Percentiles rank a stretch among this genome's conserved stretches.
These are phyloP conservation scores for Drosophila willistoni DNA, from an alignment of 1,140 invertebrate species.

Conservation along the genomic window DNA sequence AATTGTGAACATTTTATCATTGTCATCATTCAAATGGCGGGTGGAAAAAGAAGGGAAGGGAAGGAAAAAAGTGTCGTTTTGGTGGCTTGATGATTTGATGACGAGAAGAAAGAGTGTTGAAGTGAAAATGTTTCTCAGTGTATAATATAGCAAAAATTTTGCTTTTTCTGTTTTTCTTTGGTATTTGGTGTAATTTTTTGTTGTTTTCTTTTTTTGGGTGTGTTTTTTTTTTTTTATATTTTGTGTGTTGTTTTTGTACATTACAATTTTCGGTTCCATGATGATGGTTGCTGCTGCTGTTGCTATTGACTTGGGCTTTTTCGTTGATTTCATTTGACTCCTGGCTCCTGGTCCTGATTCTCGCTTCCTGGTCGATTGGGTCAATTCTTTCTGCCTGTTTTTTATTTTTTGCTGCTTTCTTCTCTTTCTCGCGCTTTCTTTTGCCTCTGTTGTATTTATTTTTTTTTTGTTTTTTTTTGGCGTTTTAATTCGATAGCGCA, in stretches of 20 bases:
- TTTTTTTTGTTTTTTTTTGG: neutral
- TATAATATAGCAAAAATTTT: constrained; percentile 15
- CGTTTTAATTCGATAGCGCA: neutral
- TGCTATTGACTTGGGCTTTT: constrained; percentile 39
- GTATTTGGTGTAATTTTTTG: constrained; percentile 28
- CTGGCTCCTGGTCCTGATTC: constrained; percentile 1
- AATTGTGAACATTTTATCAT: constrained; percentile 3
- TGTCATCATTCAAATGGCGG: neutral
- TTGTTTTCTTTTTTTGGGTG: constrained; percentile 16
- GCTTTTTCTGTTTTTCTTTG: constrained; percentile 40
- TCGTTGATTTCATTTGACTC: constrained; percentile 64
- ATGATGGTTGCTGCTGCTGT: constrained; percentile 21
- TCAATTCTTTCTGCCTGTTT: neutral
- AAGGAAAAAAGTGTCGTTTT: neutral
- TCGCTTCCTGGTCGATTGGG: neutral
- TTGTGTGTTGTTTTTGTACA: constrained; percentile 52
- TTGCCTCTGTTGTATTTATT: neutral
- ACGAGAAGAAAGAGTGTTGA: neutral
- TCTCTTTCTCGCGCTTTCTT: neutral
- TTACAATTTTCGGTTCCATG: constrained; percentile 77
- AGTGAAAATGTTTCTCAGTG: constrained; percentile 2
- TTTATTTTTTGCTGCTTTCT: neutral
- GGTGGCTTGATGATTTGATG: neutral
- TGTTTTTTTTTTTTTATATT: constrained; percentile 9
- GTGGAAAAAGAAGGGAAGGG: neutral